phyloP scores from a whole-genome alignment of 2,113 vertebrate species.

The Lethenteron camtschaticum region DNA sequence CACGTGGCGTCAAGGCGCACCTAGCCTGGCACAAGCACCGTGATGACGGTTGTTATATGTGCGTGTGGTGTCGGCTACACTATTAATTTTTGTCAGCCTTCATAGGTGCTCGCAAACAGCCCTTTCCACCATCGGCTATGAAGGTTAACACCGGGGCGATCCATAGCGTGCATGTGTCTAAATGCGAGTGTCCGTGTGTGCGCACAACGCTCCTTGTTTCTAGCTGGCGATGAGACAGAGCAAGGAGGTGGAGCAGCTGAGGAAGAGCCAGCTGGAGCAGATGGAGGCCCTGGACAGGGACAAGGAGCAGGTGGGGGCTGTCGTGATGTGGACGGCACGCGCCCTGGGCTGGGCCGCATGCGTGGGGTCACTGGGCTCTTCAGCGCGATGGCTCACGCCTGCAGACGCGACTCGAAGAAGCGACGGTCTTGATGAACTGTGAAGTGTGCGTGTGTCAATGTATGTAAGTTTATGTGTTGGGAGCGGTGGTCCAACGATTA shows the following conservation, averaged over 20 bases:
- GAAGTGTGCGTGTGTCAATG: no score
- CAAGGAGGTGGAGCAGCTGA: conserved; percentile 86
- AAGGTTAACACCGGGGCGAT: conserved; percentile 9
- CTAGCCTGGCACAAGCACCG: no score
- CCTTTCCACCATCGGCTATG: not conserved
- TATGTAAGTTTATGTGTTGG: no score
- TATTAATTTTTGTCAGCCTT: not conserved
- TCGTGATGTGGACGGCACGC: not conserved
- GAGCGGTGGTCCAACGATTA: no score
- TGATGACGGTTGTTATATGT: not conserved
- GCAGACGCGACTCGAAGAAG: no score
- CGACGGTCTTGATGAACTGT: no score
- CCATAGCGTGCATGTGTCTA: not conserved
- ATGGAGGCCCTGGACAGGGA: conserved; percentile 84
- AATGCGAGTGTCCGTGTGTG: conserved; percentile 2
- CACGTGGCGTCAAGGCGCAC: no score
- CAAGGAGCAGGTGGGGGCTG: conserved; percentile 63
- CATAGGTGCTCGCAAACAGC: not conserved
- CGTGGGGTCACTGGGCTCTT: no score
- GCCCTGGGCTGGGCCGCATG: no score
- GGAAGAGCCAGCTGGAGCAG: conserved; percentile 80
- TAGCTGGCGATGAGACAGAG: conserved; percentile 91
- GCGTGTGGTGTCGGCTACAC: not conserved
- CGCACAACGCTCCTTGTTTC: conserved; percentile 10
- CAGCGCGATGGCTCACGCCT: no score